Base-by-base conservation (phyloP, 2,113 vertebrate genomes). In the Chionodraco myersi region DNA sequence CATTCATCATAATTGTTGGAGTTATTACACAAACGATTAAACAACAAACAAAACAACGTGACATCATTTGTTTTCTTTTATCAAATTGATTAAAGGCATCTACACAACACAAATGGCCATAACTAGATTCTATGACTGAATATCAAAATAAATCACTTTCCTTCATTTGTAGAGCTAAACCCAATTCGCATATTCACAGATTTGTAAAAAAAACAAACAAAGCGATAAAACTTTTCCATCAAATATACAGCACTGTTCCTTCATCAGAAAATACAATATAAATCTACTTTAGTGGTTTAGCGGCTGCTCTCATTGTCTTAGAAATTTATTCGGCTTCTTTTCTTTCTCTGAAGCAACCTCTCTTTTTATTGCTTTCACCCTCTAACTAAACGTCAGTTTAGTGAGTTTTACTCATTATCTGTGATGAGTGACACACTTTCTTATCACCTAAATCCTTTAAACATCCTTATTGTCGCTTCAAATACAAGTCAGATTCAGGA, bases 111-210 rank as follows among this genome's bases (percentile, higher is more conserved):
- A 49, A 34, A 59, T 53, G 5, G 26, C 65, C 44, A 26, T 13
- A 48, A 65, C 72, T 80, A 83, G n/a, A 63, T 36, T 86, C 72
- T 86, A 54, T 5, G 9, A 51, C 7, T 63, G 68, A 57, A 77
- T 54, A 85, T 79, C 62, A 82, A 82, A 86, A 89, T 77, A 83
- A 88, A 89, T 82, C 82, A 79, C 56, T 66, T 80, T 91, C 80
- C 85, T 90, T 92, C 86, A 91, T 89, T 86, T 65, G 62, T 86
- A 81, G 47, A 62, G 60, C 44, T 30, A 78, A 10, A 80, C 62
- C 3, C 47, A 44, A 72, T 75, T 73, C 76, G 54, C 71, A 88
- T 75, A 86, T 75, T 91, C 59, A 91, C 77, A 89, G 44, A 61
- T 53, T 74, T 67, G 10, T 80, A 71, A 60, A 79, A 64, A 56